These are phyloP conservation scores for Pampusana beccarii DNA, from an alignment of 2,113 vertebrate genomes.

Conservation along the genomic window DNA sequence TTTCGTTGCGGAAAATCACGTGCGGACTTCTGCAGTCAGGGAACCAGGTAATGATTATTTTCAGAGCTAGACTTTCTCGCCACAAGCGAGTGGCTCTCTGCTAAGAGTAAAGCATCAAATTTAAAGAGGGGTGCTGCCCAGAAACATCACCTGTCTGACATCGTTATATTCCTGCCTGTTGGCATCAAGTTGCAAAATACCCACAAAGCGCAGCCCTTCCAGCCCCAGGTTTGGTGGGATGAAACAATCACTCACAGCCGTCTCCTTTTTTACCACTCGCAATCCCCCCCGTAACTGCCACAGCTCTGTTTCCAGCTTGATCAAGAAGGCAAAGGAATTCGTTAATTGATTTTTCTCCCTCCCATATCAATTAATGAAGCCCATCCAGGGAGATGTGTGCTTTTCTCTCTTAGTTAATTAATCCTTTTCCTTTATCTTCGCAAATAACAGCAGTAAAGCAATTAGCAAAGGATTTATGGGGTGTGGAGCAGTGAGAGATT, in stretches of 20 bases:
- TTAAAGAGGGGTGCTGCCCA: not conserved
- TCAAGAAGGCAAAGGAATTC: slow-evolving; percentile 45
- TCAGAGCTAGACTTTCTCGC: not conserved
- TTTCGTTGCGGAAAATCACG: not conserved
- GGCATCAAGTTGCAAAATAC: not conserved
- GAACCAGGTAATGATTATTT: not conserved
- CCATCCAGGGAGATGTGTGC: slow-evolving; percentile 1
- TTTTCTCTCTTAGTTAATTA: slow-evolving; percentile 50
- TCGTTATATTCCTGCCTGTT: not conserved
- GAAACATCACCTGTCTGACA: not conserved
- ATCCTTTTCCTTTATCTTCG: slow-evolving; percentile 55
- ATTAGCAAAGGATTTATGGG: slow-evolving; percentile 67
- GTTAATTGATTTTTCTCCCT: slow-evolving; percentile 62
- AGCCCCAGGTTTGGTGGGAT: no score
- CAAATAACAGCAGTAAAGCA: slow-evolving; percentile 63
- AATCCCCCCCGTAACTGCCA: not conserved
- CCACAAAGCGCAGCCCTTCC: not conserved
- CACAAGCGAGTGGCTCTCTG: not conserved
- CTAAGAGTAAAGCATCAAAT: not conserved
- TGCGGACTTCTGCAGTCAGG: not conserved
- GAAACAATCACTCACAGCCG: no score
- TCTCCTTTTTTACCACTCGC: not conserved
- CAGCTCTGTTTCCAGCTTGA: slow-evolving; percentile 11
- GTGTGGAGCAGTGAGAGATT: slow-evolving; percentile 43
- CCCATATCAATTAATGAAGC: slow-evolving; percentile 43